These are phyloP conservation scores for Clunio marinus DNA, from an alignment of 2,888 invertebrate species.

Conservation along the genomic window DNA sequence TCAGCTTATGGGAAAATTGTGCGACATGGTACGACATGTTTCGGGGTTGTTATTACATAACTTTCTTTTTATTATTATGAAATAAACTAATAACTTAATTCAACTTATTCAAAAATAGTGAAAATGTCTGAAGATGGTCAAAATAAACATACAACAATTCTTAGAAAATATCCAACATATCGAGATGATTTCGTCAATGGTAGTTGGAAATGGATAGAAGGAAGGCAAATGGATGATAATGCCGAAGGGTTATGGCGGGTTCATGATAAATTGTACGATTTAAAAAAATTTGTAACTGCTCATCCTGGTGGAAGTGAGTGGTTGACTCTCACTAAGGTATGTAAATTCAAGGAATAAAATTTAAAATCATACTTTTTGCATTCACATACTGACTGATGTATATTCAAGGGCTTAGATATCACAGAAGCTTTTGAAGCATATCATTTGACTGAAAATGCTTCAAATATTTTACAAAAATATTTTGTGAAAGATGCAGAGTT, in stretches of 20 bases:
- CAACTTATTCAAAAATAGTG: too few relatives aligned
- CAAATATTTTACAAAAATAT: constrained; percentile 60
- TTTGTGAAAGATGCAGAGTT: constrained; percentile 60
- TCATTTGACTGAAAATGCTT: constrained; percentile 59
- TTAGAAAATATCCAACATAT: constrained; percentile 49
- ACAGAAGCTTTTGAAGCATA: constrained; percentile 75
- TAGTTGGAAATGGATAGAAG: constrained; percentile 56
- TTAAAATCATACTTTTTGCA: too few relatives aligned
- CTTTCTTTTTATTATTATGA: too few relatives aligned
- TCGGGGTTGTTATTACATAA: too few relatives aligned
- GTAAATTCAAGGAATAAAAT: background rate
- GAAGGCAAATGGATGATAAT: constrained; percentile 63
- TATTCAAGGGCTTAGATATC: constrained; percentile 69
- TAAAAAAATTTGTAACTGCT: constrained; percentile 67
- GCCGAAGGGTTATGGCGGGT: constrained; percentile 77
- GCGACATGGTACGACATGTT: too few relatives aligned
- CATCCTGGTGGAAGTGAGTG: constrained; percentile 86
- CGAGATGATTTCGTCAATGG: constrained; percentile 43
- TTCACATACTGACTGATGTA: background rate
- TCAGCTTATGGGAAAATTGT: too few relatives aligned
- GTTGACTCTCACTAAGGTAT: constrained; percentile 64
- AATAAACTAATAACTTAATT: too few relatives aligned
- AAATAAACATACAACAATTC: too few relatives aligned
- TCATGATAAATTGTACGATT: constrained; percentile 74
- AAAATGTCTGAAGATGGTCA: too few relatives aligned